Percentiles rank a stretch among this genome's conserved stretches.
Evolutionary conservation across 30 jellyfish, hydroid and myxozoan species (phyloP).

Genomic region (Calvadosia cruxmelitensis): DNA sequence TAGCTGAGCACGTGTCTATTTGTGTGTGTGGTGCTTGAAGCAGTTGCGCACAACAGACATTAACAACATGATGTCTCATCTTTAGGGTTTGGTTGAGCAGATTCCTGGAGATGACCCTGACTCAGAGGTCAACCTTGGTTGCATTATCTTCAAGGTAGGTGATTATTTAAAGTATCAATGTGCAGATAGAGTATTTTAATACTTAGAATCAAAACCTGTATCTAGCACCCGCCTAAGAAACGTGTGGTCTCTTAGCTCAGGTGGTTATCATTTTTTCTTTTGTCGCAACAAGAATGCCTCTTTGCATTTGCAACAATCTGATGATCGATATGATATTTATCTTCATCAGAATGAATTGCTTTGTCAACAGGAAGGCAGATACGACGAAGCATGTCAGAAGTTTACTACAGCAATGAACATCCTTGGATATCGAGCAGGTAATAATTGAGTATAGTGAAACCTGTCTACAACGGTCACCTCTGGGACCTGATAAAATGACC

Average conservation of each 20-base stretch:
- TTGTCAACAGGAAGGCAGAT: slow-evolving; percentile 93
- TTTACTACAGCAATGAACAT: slow-evolving; percentile 82
- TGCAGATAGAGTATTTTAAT: not conserved
- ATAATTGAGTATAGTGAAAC: too few species aligned
- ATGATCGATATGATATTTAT: too few species aligned
- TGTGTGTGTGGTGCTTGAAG: too few species aligned
- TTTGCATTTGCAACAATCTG: too few species aligned
- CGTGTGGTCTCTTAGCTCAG: not conserved
- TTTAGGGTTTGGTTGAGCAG: slow-evolving; percentile 78
- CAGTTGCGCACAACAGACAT: too few species aligned
- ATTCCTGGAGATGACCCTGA: slow-evolving; percentile 89
- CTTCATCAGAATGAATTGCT: too few species aligned
- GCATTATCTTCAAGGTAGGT: slow-evolving; percentile 68
- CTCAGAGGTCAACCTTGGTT: slow-evolving; percentile 77
- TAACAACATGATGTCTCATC: not conserved
- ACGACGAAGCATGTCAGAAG: slow-evolving; percentile 80
- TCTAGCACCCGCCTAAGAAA: not conserved
- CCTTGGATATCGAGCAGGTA: slow-evolving; percentile 84
- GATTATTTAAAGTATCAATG: too few species aligned
- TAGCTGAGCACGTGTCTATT: too few species aligned
- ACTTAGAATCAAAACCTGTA: not conserved
- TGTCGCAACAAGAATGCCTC: too few species aligned
- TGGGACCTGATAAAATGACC: too few species aligned
- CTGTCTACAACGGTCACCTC: too few species aligned
- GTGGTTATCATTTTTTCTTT: too few species aligned